These are phyloP conservation scores for Corythornis leucogaster DNA, from an alignment of 2,797 vertebrate species.

Conservation along the genomic window DNA sequence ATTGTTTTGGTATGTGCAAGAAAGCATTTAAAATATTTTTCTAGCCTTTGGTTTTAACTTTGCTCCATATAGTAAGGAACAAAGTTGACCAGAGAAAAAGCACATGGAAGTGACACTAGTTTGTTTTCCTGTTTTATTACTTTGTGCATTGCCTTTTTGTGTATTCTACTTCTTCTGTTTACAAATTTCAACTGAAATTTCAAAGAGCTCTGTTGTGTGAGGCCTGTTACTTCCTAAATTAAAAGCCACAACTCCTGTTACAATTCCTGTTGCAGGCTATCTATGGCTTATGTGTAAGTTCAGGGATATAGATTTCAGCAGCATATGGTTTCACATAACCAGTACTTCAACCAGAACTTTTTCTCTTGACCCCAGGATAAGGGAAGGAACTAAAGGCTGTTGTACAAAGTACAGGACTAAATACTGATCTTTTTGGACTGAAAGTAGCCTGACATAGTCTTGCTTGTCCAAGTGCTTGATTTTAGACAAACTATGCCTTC, in stretches of 20 bases:
- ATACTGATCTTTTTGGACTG: background rate
- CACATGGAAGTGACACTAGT: background rate
- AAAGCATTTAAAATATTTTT: background rate
- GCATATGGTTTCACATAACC: slow-evolving; percentile 1
- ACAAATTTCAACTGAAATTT: background rate
- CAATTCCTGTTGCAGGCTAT: slow-evolving; percentile 2
- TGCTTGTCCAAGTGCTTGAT: background rate
- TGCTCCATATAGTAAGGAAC: background rate
- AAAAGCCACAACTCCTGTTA: slow-evolving; percentile 1
- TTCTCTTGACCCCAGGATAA: background rate
- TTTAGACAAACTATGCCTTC: background rate
- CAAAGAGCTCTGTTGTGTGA: background rate
- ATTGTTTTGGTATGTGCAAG: background rate
- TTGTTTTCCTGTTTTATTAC: background rate
- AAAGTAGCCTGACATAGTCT: background rate
- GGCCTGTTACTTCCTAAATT: slow-evolving; percentile 22
- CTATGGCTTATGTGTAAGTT: background rate
- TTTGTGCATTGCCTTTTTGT: background rate
- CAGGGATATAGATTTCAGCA: background rate
- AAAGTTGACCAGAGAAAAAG: background rate
- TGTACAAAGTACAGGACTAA: background rate
- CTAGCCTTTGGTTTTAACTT: background rate
- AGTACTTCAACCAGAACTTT: background rate
- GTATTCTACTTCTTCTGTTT: background rate
- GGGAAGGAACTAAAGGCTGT: background rate